These are phyloP conservation scores for Hyperopisus bebe DNA, from an alignment of 2,113 vertebrate genomes.

Conservation along the genomic window DNA sequence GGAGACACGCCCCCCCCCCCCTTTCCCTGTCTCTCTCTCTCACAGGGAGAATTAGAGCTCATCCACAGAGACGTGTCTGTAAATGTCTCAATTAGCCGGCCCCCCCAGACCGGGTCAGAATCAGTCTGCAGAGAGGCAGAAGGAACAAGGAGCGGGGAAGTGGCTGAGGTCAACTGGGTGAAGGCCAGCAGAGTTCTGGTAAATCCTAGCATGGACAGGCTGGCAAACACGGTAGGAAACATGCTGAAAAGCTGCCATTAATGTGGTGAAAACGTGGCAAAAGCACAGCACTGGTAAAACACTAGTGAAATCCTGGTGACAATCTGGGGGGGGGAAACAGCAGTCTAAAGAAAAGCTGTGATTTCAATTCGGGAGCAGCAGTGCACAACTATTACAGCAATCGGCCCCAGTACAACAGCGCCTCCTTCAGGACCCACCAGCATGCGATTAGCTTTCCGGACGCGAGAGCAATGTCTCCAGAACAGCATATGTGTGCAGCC, in stretches of 20 bases:
- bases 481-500: not conserved
- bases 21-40: not conserved
- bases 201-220: not conserved
- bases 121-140: not conserved
- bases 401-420: not conserved
- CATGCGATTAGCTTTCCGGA: not conserved
- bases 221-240: not conserved
- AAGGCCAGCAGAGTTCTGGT: not conserved
- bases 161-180: not conserved
- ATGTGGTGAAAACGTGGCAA: not conserved
- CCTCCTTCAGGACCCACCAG: not conserved
- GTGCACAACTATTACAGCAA: not conserved
- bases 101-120: not conserved
- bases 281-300: not conserved
- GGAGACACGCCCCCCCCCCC: not conserved
- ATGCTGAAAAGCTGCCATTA: not conserved
- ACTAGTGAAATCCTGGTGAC: not conserved
- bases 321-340: not conserved
- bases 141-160: not conserved
- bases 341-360: not conserved
- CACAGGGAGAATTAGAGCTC: not conserved
- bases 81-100: slow-evolving; percentile 23
- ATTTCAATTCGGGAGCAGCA: not conserved
- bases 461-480: not conserved
- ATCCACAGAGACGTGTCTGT: slow-evolving; percentile 16